phyloP scores from a whole-genome alignment of 1,140 invertebrate genomes.

The Drosophila murphyi region DNA sequence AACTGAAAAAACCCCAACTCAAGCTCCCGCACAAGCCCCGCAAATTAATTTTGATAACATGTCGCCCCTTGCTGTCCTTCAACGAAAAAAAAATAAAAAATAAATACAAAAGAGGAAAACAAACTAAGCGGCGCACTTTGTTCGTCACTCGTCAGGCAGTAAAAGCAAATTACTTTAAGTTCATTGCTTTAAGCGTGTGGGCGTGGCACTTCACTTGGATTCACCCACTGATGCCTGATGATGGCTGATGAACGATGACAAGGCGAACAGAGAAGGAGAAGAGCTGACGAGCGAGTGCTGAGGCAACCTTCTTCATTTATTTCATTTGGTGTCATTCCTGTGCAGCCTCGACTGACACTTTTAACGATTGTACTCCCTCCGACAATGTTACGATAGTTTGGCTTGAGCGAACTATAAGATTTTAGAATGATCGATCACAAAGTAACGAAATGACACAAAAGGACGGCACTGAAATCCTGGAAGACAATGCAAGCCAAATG shows the following conservation, averaged over 20 bases:
- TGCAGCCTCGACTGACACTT: neutral
- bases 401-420: neutral
- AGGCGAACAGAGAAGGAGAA: neutral
- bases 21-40: constrained; percentile 13
- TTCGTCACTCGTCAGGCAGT: constrained; percentile 77
- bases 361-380: neutral
- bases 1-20: constrained; percentile 24
- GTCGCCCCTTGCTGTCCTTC: neutral
- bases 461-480: neutral
- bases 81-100: constrained; percentile 33
- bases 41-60: constrained; percentile 79
- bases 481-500: neutral
- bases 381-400: neutral
- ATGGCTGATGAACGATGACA: constrained; percentile 45
- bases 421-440: neutral
- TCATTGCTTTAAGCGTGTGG: constrained; percentile 77
- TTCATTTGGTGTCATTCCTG: constrained; percentile 46
- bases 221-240: constrained; percentile 36
- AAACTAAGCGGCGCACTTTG: constrained; percentile 68
- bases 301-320: constrained; percentile 55
- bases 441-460: neutral
- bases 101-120: constrained; percentile 27
- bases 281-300: constrained; percentile 2
- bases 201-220: constrained; percentile 16
- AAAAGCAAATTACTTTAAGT: constrained; percentile 82